Evolutionary conservation across 2,113 vertebrate genomes (phyloP).

Genomic region (Willisornis vidua): DNA sequence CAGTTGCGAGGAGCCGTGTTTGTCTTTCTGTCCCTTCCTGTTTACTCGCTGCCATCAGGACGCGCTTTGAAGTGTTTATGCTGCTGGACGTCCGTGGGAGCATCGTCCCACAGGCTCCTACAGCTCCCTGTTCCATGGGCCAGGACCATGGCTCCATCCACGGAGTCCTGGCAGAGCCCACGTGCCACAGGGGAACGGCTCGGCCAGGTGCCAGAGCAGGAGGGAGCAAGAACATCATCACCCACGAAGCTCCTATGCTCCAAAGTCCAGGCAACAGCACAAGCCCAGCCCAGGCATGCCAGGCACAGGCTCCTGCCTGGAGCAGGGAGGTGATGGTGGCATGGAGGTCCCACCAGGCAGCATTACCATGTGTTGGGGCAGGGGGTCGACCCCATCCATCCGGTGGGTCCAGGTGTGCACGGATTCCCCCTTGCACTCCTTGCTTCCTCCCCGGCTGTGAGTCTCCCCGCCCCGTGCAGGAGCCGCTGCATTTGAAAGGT

Average conservation of each 20-base stretch:
- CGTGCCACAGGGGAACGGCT: fast-evolving
- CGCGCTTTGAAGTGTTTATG: conserved; percentile 54
- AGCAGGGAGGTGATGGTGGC: fast-evolving
- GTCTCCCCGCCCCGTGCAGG: neutral
- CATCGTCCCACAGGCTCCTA: neutral
- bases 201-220: fast-evolving
- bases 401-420: neutral
- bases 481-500: conserved; percentile 25
- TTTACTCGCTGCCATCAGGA: conserved; percentile 57
- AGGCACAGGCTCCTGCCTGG: neutral
- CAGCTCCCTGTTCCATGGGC: neutral
- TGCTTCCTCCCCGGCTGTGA: neutral
- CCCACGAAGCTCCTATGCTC: neutral
- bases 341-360: neutral
- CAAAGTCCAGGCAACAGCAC: neutral
- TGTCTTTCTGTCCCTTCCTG: conserved; percentile 65
- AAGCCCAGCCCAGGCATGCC: neutral
- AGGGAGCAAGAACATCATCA: neutral
- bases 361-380: fast-evolving
- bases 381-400: neutral
- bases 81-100: neutral
- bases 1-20: conserved; percentile 38
- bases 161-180: neutral
- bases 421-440: fast-evolving
- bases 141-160: neutral